These are phyloP conservation scores for Tipula confusa DNA, from an alignment of 2,888 invertebrate species.

Conservation along the genomic window DNA sequence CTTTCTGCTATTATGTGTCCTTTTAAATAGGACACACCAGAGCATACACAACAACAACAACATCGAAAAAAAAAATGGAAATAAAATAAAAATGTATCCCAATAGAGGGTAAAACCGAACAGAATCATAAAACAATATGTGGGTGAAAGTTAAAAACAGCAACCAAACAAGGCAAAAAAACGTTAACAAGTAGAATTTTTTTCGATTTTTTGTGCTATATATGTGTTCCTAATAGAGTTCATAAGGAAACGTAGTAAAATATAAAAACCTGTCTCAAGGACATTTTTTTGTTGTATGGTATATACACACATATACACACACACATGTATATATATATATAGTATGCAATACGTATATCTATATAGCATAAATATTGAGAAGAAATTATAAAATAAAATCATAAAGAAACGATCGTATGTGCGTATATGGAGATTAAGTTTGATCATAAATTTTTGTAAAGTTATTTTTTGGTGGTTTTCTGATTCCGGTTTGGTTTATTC, in stretches of 20 bases:
- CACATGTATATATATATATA: not conserved
- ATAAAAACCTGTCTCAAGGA: slow-evolving; percentile 28
- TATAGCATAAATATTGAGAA: not conserved
- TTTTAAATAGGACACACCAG: slow-evolving; percentile 7
- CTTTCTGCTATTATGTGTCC: not conserved
- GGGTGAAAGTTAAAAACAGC: slow-evolving; percentile 28
- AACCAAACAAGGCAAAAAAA: slow-evolving; percentile 30
- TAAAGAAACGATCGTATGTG: not conserved
- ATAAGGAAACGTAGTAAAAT: not conserved
- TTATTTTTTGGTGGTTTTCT: not conserved
- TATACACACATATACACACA: not conserved
- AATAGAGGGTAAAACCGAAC: slow-evolving; percentile 30
- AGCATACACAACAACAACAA: not conserved
- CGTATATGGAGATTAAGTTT: not conserved
- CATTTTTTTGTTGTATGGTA: not conserved
- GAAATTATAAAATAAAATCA: not conserved
- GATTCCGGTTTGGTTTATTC: not conserved
- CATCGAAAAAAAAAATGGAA: not conserved
- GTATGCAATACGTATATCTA: not conserved
- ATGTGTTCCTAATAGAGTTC: slow-evolving; percentile 6
- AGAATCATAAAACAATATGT: slow-evolving; percentile 29
- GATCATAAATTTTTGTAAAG: not conserved
- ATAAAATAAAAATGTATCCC: slow-evolving; percentile 26
- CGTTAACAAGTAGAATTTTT: slow-evolving; percentile 21
- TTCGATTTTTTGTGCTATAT: not conserved